Percentiles rank a stretch among this genome's conserved stretches.
phyloP scores from a whole-genome alignment of 2,888 invertebrate genomes.

The Apocheima hispidaria region DNA sequence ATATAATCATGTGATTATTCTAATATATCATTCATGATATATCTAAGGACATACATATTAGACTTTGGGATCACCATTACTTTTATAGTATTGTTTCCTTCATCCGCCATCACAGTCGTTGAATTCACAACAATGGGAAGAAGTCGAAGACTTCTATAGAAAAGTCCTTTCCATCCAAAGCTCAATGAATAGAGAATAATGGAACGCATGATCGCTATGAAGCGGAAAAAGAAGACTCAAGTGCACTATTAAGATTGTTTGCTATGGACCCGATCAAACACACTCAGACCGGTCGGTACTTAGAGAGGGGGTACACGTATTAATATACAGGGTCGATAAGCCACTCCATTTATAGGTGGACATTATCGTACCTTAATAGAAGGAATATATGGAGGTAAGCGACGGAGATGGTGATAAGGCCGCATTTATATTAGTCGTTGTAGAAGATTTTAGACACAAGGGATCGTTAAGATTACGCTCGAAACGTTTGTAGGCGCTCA shows the following conservation, averaged over 20 bases:
- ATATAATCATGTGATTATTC: too few species aligned
- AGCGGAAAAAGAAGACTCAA: constrained; percentile 61
- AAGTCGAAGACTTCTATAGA: background rate
- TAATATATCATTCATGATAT: too few species aligned
- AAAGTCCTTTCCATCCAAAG: constrained; percentile 14
- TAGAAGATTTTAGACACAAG: constrained; percentile 11
- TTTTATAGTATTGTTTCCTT: background rate
- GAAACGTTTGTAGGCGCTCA: constrained; percentile 8
- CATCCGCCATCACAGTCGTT: background rate
- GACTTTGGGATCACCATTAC: background rate
- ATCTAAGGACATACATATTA: too few species aligned
- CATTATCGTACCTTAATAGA: constrained; percentile 28
- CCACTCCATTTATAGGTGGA: constrained; percentile 47
- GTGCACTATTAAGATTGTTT: constrained; percentile 67
- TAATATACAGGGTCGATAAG: constrained; percentile 51
- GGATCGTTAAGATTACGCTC: constrained; percentile 22
- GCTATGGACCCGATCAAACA: constrained; percentile 57
- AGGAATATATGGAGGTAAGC: constrained; percentile 25
- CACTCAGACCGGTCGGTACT: constrained; percentile 49
- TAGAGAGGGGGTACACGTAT: constrained; percentile 50
- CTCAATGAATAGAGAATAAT: constrained; percentile 44
- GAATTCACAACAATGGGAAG: background rate
- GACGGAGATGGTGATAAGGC: constrained; percentile 13
- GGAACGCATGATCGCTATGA: constrained; percentile 53
- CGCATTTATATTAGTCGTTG: constrained; percentile 21